Evolutionary conservation across 2,113 vertebrate species (phyloP), one percentile per base, ranked within the genome.

Genomic region (Thomomys bottae): DNA sequence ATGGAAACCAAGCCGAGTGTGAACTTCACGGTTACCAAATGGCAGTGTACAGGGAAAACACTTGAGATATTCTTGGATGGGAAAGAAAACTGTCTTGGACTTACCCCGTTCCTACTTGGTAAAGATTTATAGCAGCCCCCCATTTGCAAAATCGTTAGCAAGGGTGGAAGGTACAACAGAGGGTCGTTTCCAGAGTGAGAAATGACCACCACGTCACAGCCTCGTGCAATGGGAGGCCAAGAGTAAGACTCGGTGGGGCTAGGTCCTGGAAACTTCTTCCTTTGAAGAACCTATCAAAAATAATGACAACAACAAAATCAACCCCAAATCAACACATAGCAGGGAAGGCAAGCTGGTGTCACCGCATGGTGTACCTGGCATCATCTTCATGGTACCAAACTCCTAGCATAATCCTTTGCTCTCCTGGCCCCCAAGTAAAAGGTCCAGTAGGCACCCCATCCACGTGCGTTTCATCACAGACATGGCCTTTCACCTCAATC

Each of bases 161-260:
- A 34, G 0, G 99, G 98, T 26, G 97, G 97, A 7, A 99, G 96
- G 96, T 99, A 99, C 61, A 98, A 71, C 10, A 98, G 94, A 0
- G 98, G 99, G 92, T 98, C 97, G 2, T 98, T 97, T n/a, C 97
- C 98, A 36, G 87, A 76, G 8, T 96, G 95, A 0, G 98, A 98
- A 88, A 99, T 94, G 40, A 98, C 93, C 23, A 99, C 9, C 0
- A 98, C 97, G 80, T 99, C 98, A 95, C 90, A 98, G 72, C 99
- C 99, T 77, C 94, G 96, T 1, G 98, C 98, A 92, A 99, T 95
- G 6, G 98, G 95, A 0, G 99, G 98, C 99, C 99, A 99, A 67
- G 98, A 98, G 97, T 98, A 98, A 14, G 98, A 95, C 38, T 99
- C 97, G 0, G 97, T 96, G 23, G 98, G 95, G 88, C 93, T 97